phyloP scores from a whole-genome alignment of 2,888 invertebrate genomes.

The Mythimna impura region DNA sequence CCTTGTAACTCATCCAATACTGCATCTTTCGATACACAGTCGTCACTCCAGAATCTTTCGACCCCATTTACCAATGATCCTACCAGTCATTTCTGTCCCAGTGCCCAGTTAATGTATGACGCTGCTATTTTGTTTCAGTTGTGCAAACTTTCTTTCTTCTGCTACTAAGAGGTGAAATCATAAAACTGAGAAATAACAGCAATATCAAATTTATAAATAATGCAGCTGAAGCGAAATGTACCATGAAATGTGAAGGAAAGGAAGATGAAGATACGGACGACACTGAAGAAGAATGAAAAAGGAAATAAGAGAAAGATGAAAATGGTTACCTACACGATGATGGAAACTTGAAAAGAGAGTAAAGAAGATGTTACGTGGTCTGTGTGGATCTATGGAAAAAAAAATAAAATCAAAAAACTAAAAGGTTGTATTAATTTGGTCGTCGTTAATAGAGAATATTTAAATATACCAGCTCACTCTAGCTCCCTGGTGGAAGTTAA shows the following conservation, averaged over 20 bases:
- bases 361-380: neutral
- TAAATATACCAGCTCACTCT: neutral
- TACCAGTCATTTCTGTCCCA: neutral
- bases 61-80: neutral
- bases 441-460: neutral
- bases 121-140: slow-evolving; percentile 38
- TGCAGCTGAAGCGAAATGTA: slow-evolving; percentile 35
- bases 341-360: neutral
- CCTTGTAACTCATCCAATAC: no score
- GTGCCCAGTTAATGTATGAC: no score
- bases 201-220: slow-evolving; percentile 46
- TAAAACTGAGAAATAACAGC: slow-evolving; percentile 38
- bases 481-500: neutral
- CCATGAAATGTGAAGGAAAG: neutral
- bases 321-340: neutral
- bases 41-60: neutral
- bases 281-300: slow-evolving; percentile 25
- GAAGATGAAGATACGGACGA: slow-evolving; percentile 18
- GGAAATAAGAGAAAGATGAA: neutral
- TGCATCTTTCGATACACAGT: no score
- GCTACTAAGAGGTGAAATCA: slow-evolving; percentile 56
- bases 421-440: neutral
- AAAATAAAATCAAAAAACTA: neutral
- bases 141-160: slow-evolving; percentile 56
- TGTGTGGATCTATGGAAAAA: neutral